A percentile compares a stretch with the other conserved stretches of the same genome.
These are phyloP conservation scores for Spea bombifrons DNA, from an alignment of 2,113 vertebrate species.

Conservation along the genomic window DNA sequence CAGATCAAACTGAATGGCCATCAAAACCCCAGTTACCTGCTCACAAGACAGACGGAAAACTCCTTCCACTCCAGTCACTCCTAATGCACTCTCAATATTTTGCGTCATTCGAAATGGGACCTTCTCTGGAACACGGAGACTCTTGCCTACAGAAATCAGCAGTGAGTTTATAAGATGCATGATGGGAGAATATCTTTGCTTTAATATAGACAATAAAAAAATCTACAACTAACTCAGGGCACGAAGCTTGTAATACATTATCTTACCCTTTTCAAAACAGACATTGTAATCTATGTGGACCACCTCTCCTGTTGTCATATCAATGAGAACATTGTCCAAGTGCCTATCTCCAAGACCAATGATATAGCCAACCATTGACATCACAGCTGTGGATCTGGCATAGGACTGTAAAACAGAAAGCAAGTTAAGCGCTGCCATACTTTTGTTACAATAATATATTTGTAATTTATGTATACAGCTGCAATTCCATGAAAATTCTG, in stretches of 20 bases:
- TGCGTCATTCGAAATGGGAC: slow-evolving; percentile 98
- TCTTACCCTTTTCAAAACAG: slow-evolving; percentile 96
- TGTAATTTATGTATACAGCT: too few species aligned
- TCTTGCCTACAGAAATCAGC: slow-evolving; percentile 77
- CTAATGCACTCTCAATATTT: slow-evolving; percentile 92
- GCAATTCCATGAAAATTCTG: too few species aligned
- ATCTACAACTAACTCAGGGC: background rate
- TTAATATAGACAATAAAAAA: too few species aligned
- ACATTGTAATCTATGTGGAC: slow-evolving; percentile 99
- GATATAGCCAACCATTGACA: slow-evolving; percentile 99
- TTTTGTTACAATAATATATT: too few species aligned
- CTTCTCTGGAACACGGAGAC: slow-evolving; percentile 94
- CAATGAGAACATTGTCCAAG: slow-evolving; percentile 97
- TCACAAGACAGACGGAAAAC: slow-evolving; percentile 97
- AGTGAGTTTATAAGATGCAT: background rate
- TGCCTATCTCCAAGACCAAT: slow-evolving; percentile 97
- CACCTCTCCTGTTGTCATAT: slow-evolving; percentile 97
- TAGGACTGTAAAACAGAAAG: slow-evolving; percentile 74
- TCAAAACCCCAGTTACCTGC: slow-evolving; percentile 73
- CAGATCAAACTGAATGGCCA: background rate
- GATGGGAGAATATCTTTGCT: background rate
- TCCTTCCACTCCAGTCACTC: slow-evolving; percentile 94
- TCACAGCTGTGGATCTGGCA: slow-evolving; percentile 94
- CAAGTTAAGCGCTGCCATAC: too few species aligned
- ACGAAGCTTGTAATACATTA: slow-evolving; percentile 6